These are phyloP conservation scores for Drosophila nr. perissopoda DNA, from an alignment of 2,888 invertebrate species.

Conservation along the genomic window DNA sequence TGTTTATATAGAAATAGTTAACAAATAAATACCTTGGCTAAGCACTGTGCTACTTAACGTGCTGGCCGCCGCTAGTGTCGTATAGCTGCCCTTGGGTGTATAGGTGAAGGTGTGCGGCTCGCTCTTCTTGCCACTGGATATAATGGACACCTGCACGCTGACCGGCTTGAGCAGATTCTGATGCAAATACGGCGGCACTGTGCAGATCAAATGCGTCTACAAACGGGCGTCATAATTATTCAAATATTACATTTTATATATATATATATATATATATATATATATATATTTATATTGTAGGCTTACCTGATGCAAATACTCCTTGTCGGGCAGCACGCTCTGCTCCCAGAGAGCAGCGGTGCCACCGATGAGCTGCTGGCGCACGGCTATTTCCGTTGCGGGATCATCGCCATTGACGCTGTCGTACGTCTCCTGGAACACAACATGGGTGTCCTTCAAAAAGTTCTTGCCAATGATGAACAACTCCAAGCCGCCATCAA, in stretches of 20 bases:
- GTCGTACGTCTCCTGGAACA: conserved; percentile 87
- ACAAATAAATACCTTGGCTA: conserved; percentile 84
- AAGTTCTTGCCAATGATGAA: conserved; percentile 97
- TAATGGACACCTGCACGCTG: conserved; percentile 91
- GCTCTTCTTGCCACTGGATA: conserved; percentile 94
- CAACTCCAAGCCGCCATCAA: conserved; percentile 92
- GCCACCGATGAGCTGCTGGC: conserved; percentile 86
- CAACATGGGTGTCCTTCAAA: conserved; percentile 94
- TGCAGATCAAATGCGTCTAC: conserved; percentile 94
- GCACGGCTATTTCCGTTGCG: conserved; percentile 72
- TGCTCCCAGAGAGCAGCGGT: conserved; percentile 89
- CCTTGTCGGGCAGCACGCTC: conserved; percentile 93
- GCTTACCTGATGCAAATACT: conserved; percentile 92
- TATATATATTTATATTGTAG: background rate
- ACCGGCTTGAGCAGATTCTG: conserved; percentile 89
- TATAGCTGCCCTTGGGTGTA: conserved; percentile 87
- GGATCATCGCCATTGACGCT: conserved; percentile 69
- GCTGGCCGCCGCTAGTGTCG: conserved; percentile 82
- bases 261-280: no score
- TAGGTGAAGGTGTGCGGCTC: conserved; percentile 94
- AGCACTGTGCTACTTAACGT: conserved; percentile 83
- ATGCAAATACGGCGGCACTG: conserved; percentile 91
- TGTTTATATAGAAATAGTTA: conserved; percentile 55
- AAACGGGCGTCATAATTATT: background rate
- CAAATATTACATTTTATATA: background rate